Base-by-base conservation (phyloP, 2,797 vertebrate species). In the Tympanoctomys barrerae region DNA sequence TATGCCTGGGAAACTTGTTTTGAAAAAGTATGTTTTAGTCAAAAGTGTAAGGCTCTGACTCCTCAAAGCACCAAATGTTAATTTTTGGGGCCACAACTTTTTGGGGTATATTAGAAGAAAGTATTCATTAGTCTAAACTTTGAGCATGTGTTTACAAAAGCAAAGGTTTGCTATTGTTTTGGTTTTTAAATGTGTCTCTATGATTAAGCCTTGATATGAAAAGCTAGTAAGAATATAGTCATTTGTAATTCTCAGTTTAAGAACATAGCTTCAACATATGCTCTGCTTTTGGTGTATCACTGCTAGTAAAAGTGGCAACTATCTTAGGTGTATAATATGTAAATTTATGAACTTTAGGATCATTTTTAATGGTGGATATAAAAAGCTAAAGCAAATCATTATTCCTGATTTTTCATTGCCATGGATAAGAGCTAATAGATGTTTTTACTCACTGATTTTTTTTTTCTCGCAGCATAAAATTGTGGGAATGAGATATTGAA, bases 211-310 rank as follows among this genome's bases (percentile, higher is more conserved):
- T 59, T 64, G 61, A 66, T n/a, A 84, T n/a, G 84, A 42, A 94
- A 88, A 71, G 12, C 79, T 68, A 64, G 77, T 78, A 61, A 79
- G n/a, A 90, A 79, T 79, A 49, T 24, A 82, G n/a, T 66, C 5
- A 68, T 94, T 89, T 90, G 4, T 85, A 77, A 82, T 86, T 96
- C 31, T 96, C 88, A 10, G 5, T 59, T 91, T 95, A 80, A 77
- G 33, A 59, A 73, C 26, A 24, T 39, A 54, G 26, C 64, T 42
- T 11, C 78, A 22, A 75, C 61, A 62, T 54, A 85, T 73, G 5
- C 33, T 87, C 68, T 59, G 10, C 0, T n/a, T 94, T 88, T 94
- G 73, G 26, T 13, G 24, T 18, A 26, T 59, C 8, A 1, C 61
- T 90, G 57, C 64, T 85, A 71, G 42, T 88, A 59, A 80, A 33